phyloP scores from a whole-genome alignment of 2,888 invertebrate species.

The Lepidonotus clava region DNA sequence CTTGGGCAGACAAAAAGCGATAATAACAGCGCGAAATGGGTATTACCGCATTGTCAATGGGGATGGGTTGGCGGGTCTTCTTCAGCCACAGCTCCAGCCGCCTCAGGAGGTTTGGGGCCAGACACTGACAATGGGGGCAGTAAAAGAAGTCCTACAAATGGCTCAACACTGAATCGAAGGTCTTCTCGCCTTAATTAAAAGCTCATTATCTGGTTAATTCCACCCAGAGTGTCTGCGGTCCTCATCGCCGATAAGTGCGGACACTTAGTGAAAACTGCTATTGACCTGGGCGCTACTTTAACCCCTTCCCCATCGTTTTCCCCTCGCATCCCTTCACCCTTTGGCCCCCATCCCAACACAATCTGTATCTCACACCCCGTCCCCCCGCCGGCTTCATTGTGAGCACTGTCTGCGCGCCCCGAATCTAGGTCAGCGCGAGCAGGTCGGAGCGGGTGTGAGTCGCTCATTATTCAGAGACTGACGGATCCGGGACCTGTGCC shows the following conservation, averaged over 20 bases:
- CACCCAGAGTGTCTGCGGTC: not conserved
- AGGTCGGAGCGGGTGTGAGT: constrained; percentile 17
- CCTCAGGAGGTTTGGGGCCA: too few species aligned
- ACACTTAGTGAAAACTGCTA: not conserved
- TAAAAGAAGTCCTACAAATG: too few species aligned
- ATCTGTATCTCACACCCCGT: too few species aligned
- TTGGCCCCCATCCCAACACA: too few species aligned
- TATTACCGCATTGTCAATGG: too few species aligned
- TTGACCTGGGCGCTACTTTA: not conserved
- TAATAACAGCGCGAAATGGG: too few species aligned
- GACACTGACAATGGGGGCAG: too few species aligned
- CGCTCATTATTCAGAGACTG: constrained; percentile 5
- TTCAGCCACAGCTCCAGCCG: too few species aligned
- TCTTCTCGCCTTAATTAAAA: constrained; percentile 8
- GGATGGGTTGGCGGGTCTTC: too few species aligned
- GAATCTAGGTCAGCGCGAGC: constrained; percentile 29
- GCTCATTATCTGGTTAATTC: not conserved
- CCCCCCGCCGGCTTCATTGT: too few species aligned
- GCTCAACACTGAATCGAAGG: too few species aligned
- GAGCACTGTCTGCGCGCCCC: not conserved
- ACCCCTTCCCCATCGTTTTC: not conserved
- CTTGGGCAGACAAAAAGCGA: too few species aligned
- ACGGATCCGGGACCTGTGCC: not conserved
- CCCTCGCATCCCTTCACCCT: not conserved
- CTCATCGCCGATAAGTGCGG: not conserved